Conservation (phyloP, 1,140 invertebrate species). For the Drosophila ogumai region DNA sequence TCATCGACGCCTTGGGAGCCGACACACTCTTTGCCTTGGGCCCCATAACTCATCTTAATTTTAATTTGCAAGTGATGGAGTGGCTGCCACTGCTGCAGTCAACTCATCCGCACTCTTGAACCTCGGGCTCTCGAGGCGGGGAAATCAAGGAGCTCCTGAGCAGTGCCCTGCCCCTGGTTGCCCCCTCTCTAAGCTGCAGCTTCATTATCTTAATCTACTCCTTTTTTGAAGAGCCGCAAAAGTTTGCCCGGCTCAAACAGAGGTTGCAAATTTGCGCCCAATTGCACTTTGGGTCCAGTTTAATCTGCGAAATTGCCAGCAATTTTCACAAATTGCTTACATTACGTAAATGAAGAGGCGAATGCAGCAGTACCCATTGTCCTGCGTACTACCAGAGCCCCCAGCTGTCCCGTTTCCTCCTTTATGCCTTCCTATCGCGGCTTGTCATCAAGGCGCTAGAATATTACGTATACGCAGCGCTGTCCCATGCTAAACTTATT, state of each 20-base stretch:
- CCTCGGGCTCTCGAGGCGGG: not conserved
- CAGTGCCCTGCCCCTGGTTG: not conserved
- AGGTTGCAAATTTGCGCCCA: constrained; percentile 73
- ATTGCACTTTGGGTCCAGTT: constrained; percentile 81
- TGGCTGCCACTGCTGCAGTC: constrained; percentile 61
- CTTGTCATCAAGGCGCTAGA: constrained; percentile 74
- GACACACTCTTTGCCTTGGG: constrained; percentile 12
- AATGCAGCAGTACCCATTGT: constrained; percentile 55
- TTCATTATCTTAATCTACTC: constrained; percentile 83
- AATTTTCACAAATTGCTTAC: constrained; percentile 82
- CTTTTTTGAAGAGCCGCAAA: constrained; percentile 69
- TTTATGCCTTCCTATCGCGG: constrained; percentile 56
- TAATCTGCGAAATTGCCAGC: constrained; percentile 80
- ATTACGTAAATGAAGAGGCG: constrained; percentile 81
- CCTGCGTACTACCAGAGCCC: constrained; percentile 13
- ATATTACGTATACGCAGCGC: constrained; percentile 74
- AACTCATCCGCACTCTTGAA: constrained; percentile 33
- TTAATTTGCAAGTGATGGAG: constrained; percentile 82
- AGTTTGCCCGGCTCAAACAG: constrained; percentile 67
- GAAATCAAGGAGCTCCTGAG: constrained; percentile 1
- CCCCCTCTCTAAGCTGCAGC: constrained; percentile 65
- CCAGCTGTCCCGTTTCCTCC: constrained; percentile 34
- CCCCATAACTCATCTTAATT: constrained; percentile 81
- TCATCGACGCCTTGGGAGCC: constrained; percentile 41
- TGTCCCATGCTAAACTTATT: constrained; percentile 52